Evolutionary conservation across 1,140 invertebrate species (phyloP).

Genomic region (Sitodiplosis mosellana): DNA sequence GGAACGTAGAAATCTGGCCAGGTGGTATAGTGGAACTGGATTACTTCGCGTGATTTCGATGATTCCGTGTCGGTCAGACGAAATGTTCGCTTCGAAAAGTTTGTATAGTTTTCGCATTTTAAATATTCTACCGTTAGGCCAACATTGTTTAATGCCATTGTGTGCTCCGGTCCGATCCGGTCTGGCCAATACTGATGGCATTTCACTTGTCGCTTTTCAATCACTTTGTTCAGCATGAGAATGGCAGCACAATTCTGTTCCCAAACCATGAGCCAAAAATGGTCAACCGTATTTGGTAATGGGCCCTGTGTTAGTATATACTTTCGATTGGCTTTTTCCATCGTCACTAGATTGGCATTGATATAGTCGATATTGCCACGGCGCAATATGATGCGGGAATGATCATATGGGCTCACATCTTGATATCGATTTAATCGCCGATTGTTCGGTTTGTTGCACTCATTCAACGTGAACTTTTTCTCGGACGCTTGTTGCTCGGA

Average conservation of each 20-base stretch:
- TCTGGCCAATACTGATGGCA: slow-evolving; percentile 90
- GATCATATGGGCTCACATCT: slow-evolving; percentile 91
- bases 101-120: slow-evolving; percentile 17
- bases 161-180: slow-evolving; percentile 42
- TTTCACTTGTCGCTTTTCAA: slow-evolving; percentile 88
- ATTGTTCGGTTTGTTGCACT: slow-evolving; percentile 31
- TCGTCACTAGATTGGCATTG: slow-evolving; percentile 77
- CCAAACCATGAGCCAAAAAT: slow-evolving; percentile 98
- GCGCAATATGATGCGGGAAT: slow-evolving; percentile 66
- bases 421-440: slow-evolving; percentile 57
- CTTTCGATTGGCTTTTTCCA: slow-evolving; percentile 60
- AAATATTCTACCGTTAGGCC: slow-evolving; percentile 53
- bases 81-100: slow-evolving; percentile 22
- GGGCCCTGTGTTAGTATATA: slow-evolving; percentile 93
- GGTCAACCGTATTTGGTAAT: slow-evolving; percentile 61
- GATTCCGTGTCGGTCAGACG: slow-evolving; percentile 44
- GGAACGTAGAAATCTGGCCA: slow-evolving; percentile 99
- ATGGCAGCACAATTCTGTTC: slow-evolving; percentile 80
- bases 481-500: slow-evolving; percentile 25
- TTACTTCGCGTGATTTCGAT: slow-evolving; percentile 49
- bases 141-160: slow-evolving; percentile 59
- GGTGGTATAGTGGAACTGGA: slow-evolving; percentile 92
- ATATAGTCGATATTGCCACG: slow-evolving; percentile 62
- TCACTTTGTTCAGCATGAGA: slow-evolving; percentile 88
- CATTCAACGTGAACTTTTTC: slow-evolving; percentile 38